Evolutionary conservation across 2,797 vertebrate genomes (phyloP).

Genomic region (Gymnoscopelus braueri): DNA sequence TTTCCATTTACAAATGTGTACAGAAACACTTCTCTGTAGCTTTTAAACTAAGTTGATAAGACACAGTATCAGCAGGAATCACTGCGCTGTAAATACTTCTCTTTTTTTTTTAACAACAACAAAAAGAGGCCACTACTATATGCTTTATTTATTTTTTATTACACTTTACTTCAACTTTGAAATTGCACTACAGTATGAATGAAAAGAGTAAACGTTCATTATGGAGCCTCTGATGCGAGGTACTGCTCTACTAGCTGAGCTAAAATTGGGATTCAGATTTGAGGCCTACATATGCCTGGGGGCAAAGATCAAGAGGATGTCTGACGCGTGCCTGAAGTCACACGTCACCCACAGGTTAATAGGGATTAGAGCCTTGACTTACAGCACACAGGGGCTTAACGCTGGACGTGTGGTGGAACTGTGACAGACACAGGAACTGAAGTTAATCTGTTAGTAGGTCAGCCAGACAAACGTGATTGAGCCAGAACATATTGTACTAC

Average conservation of each 20-base stretch:
- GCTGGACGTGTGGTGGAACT: constrained; percentile 46
- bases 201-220: too few species aligned
- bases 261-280: constrained; percentile 67
- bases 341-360: constrained; percentile 48
- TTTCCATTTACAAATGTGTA: too few species aligned
- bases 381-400: constrained; percentile 49
- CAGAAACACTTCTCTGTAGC: too few species aligned
- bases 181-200: too few species aligned
- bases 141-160: too few species aligned
- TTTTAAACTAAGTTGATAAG: too few species aligned
- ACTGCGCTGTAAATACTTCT: too few species aligned
- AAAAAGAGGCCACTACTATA: too few species aligned
- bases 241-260: constrained; percentile 30
- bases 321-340: constrained; percentile 46
- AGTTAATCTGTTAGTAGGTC: constrained; percentile 42
- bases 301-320: constrained; percentile 45
- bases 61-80: too few species aligned
- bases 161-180: too few species aligned
- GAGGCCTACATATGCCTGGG: constrained; percentile 19
- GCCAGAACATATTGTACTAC: not conserved
- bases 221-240: too few species aligned
- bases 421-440: constrained; percentile 51
- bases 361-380: constrained; percentile 60
- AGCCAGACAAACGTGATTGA: constrained; percentile 24
- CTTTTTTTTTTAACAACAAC: too few species aligned